Evolutionary conservation across 2,888 invertebrate species (phyloP), one percentile per base, ranked within the genome.

Genomic region (Scaptomyza reducta): DNA sequence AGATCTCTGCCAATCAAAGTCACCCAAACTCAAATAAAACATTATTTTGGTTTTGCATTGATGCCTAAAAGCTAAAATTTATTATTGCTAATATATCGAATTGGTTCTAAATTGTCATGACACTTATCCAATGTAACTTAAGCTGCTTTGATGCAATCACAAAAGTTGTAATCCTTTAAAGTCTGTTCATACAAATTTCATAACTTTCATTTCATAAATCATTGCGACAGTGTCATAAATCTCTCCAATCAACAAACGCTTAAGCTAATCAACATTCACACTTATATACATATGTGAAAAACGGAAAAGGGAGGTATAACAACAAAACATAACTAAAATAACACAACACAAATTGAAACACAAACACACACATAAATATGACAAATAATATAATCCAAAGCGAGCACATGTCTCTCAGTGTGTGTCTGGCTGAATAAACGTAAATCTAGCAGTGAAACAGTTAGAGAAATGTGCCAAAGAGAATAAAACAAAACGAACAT

Each of bases 361-460:
- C 22, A 41, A 11, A 46, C 45, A 56, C 14, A 27, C 4, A 33
- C 5, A n/a, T 11, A 11, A n/a, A 3, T 31, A 50, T 50, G 67
- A 40, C 65, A 66, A 45, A 56, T 46, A 66, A 56, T 35, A 66
- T 49, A 66, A 66, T 56, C 33, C 33, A 66, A 29, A 66, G n/a
- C 22, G 44, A 29, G 16, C 14, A 27, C 42, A 49, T 40, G 11
- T 35, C 22, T 25, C 44, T 40, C 27, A 35, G 40, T 49, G 25
- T 33, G 45, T 42, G 45, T 65, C 4, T 46, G 33, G 22, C 13
- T 47, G 35, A 40, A 33, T 10, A 56, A 61, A 59, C 81, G 87
- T 74, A 87, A 81, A 81, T 80, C 80, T 74, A 70, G 61, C 69
- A 69, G 62, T 50, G 61, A 59, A 60, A 46, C 72, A 51, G 56